A percentile compares a stretch with the other conserved stretches of the same genome.
These are phyloP conservation scores for Premnoplex brunnescens DNA, from an alignment of 2,797 vertebrate genomes.

Conservation along the genomic window DNA sequence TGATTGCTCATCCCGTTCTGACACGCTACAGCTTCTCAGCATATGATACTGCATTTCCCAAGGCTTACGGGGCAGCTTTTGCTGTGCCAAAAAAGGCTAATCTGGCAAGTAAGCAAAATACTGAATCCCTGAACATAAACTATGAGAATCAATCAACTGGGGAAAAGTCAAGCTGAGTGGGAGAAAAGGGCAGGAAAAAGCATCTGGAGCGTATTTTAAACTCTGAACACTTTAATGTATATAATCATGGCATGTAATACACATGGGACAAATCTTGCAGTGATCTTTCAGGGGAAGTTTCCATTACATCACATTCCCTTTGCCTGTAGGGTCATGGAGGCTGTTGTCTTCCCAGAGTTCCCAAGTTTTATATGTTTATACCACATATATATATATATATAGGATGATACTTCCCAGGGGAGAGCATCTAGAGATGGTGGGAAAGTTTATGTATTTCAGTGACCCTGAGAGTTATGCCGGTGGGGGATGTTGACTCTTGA, in stretches of 20 bases:
- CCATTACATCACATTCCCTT: neutral
- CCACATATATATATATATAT: neutral
- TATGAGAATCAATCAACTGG: neutral
- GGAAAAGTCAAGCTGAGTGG: slow-evolving; percentile 17
- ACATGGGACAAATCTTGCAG: neutral
- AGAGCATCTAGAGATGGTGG: neutral
- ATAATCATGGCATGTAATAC: neutral
- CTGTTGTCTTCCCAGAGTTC: neutral
- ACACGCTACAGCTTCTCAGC: neutral
- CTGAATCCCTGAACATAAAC: neutral
- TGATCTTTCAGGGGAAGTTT: neutral
- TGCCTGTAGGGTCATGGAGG: neutral
- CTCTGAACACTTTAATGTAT: neutral
- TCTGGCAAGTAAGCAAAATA: slow-evolving; percentile 1
- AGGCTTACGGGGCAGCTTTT: neutral
- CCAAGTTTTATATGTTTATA: neutral
- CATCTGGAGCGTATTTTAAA: slow-evolving; percentile 47
- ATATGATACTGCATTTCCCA: neutral
- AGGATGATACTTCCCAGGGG: slow-evolving; percentile 1
- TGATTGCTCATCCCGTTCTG: neutral
- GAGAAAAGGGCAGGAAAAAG: slow-evolving; percentile 32
- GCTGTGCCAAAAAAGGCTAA: neutral
- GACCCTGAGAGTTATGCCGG: neutral
- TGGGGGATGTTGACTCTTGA: neutral
- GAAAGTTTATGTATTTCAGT: neutral